Base-by-base conservation (phyloP, 2,113 vertebrate species). In the Mola mola region DNA sequence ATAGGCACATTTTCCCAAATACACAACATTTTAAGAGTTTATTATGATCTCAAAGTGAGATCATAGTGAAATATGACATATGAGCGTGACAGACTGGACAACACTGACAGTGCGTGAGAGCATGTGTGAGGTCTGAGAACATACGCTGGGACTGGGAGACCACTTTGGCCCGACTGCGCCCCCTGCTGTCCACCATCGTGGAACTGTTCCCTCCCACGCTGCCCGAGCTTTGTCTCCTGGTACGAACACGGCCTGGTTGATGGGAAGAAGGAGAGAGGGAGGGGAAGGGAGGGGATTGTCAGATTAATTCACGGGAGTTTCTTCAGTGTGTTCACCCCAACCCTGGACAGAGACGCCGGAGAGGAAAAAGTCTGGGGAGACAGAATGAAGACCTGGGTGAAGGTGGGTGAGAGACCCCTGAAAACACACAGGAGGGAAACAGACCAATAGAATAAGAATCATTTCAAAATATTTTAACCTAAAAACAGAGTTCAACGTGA, bases 101-200 rank as follows among this genome's bases (percentile, higher is more conserved):
- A n/a, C n/a, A n/a, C n/a, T n/a, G n/a, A n/a, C n/a, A 4, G 7
- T 33, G 8, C 26, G 1, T 38, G 25, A 26, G 37, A 13, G 5
- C 8, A 8, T 26, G 61, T 57, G 44, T 36, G 13, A 3, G 15
- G 9, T 43, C 40, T 31, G 16, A 41, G 11, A 62, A 89, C 97
- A 92, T 95, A 99, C 97, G 97, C 89, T 99, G 97, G 31, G 97
- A 99, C 83, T 99, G 97, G 8, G 97, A 99, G 26, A 98, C 95
- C 3, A 95, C 94, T 94, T 99, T 99, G 67, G 97, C 96, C n/a
- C 97, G 92, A 78, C 95, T 99, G 29, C 97, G 94, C 53, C 97
- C 97, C 53, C 97, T 93, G 41, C 87, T 98, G 53, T 99, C 97
- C 4, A 94, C 91, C 59, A 95, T 91, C 0, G 92, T 90, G 0